A percentile compares a stretch with the other conserved stretches of the same genome.
Evolutionary conservation across 2,888 invertebrate genomes (phyloP).

Genomic region (Thysanoteuthis rhombus): DNA sequence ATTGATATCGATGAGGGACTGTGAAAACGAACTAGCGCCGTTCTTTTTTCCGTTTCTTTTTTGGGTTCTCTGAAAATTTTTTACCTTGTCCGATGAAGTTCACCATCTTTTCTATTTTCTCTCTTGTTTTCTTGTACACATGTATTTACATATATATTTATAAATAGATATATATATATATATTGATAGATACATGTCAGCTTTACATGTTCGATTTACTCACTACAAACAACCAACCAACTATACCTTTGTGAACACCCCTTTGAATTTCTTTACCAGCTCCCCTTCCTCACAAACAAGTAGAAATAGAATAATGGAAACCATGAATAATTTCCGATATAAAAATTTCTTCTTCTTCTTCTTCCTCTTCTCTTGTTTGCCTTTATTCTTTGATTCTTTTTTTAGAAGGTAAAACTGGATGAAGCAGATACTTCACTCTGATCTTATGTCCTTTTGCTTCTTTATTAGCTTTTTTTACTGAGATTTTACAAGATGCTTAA

Average conservation of each 20-base stretch:
- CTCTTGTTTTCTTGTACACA: neutral
- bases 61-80: neutral
- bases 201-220: neutral
- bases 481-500: neutral
- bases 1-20: neutral
- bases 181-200: neutral
- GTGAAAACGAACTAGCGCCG: neutral
- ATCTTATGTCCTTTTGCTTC: neutral
- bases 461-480: neutral
- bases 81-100: neutral
- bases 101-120: neutral
- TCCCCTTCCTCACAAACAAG: neutral
- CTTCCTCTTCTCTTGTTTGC: neutral
- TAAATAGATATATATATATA: neutral
- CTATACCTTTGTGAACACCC: neutral
- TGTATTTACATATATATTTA: neutral
- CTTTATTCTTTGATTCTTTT: neutral
- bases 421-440: neutral
- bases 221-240: neutral
- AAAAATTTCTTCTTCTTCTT: neutral
- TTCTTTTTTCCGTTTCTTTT: neutral
- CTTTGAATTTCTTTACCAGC: neutral
- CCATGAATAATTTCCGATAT: neutral
- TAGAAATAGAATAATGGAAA: neutral
- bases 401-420: neutral